Base-by-base conservation (phyloP, 2,888 invertebrate genomes). In the Melitaea athalia region DNA sequence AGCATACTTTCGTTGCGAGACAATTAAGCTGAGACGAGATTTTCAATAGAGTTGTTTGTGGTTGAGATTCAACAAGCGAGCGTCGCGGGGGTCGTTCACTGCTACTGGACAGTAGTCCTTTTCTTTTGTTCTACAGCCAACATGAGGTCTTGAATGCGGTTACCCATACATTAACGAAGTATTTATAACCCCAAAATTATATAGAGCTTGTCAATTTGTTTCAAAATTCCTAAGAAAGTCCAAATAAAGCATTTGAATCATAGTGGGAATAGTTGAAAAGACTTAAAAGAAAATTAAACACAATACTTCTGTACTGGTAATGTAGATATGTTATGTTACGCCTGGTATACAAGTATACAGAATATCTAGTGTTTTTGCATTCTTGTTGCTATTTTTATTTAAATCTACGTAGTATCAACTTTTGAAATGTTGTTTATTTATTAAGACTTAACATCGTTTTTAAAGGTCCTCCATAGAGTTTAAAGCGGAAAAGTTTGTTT, bases 61-160 rank as follows among this genome's bases (percentile, higher is more conserved):
- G 91, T 90, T 87, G 87, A 78, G 84, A 90, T 89, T 82, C 79
- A 85, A 84, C 81, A 81, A 78, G 82, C 68, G 65, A 75, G 75
- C 85, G 75, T 81, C 81, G 77, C 77, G 82, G 85, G 85, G 84
- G 85, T 82, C 79, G 71, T 74, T 42, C 49, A 70, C 70, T 60
- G 89, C 91, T 91, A 88, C 91, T 70, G 91, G 84, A 87, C 87
- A 84, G 88, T 86, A 86, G 87, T 76, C 74, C 68, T 67, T 71
- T 53, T 68, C 76, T 78, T 81, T 91, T 91, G 88, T 91, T 87
- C 86, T 86, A 77, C 74, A 74, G 77, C 70, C 91, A 73, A 85
- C 88, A 82, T 89, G 91, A 84, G 86, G 89, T 87, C 89, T 78
- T 72, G 79, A 83, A 84, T 81, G 82, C 74, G 89, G 89, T 88